Evolutionary conservation across 2,888 invertebrate species (phyloP), one percentile per base, ranked within the genome.

Genomic region (Ectemnius continuus): DNA sequence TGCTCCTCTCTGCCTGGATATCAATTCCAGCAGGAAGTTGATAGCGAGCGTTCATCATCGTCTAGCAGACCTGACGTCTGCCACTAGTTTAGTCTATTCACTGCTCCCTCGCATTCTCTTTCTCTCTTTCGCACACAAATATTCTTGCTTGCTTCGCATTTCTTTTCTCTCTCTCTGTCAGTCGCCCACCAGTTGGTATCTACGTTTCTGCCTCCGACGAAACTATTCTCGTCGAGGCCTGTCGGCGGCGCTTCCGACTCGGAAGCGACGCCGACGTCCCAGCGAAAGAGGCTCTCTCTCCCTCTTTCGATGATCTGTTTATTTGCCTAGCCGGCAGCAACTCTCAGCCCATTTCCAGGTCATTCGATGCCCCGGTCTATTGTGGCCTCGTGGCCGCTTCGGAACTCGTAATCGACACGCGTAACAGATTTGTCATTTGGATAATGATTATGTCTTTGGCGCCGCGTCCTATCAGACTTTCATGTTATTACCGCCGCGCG

Each of bases 1-100:
- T n/a, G n/a, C n/a, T n/a, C n/a, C n/a, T n/a, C n/a, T n/a, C 46
- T 62, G 70, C 77, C 70, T 75, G 73, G 75, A 73, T 81, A 82
- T 82, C 83, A 76, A 79, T 81, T 81, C 79, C 79, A 82, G 69
- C 82, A 83, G 82, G 82, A 82, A 82, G 83, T 83, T 83, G 82
- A 82, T 82, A 82, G 83, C 70, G 67, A 71, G 61, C 69, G 80
- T 75, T 73, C 75, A 75, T 82, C 83, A 76, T 83, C 74, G 72
- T 67, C 75, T 72, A 75, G 75, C 72, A 64, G 56, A 72, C 68
- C 58, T 47, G 64, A 67, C 67, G 75, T 67, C 57, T 70, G n/a
- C 62, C 20, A 26, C n/a, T 52, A 16, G 14, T 52, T 52, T 52
- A 52, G 52, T 52, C 52, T 16, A 14, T 52, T 52, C 16, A 52